A percentile compares a stretch with the other conserved stretches of the same genome.
Conservation (phyloP, 1,140 invertebrate species). For the Maconellicoccus hirsutus region DNA sequence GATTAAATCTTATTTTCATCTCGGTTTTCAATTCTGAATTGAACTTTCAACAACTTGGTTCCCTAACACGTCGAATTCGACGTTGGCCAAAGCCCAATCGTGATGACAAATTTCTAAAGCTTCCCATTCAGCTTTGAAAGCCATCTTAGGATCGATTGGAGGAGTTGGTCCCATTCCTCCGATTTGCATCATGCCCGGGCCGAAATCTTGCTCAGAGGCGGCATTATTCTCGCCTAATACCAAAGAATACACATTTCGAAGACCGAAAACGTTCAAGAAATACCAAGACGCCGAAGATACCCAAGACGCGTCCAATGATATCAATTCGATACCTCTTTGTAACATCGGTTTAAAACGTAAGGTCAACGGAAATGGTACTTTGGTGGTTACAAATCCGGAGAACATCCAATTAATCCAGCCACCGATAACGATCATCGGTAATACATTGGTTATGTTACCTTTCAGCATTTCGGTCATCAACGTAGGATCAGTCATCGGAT, state of each 20-base stretch:
- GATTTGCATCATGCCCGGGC: constrained; percentile 52
- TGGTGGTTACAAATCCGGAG: constrained; percentile 97
- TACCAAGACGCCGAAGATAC: constrained; percentile 99
- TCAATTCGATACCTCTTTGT: constrained; percentile 91
- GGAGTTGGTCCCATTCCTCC: constrained; percentile 92
- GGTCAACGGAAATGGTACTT: constrained; percentile 97
- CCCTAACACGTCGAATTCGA: constrained; percentile 15
- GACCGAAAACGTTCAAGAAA: constrained; percentile 97
- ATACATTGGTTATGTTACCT: constrained; percentile 94
- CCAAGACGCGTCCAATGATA: constrained; percentile 95
- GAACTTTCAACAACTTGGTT: constrained; percentile 17
- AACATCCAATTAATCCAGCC: constrained; percentile 99
- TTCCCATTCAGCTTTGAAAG: constrained; percentile 99
- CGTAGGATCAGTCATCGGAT: constrained; percentile 93
- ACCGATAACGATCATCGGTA: constrained; percentile 97
- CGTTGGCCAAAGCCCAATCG: constrained; percentile 60
- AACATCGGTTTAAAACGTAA: constrained; percentile 98
- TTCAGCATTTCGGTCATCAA: constrained; percentile 99
- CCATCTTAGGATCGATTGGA: constrained; percentile 93
- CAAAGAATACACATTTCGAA: constrained; percentile 93
- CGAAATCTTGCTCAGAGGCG: constrained; percentile 83
- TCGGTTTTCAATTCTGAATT: constrained; percentile 16
- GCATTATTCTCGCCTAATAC: constrained; percentile 98
- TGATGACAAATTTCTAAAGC: constrained; percentile 92
- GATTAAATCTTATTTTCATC: no score